Evolutionary conservation across 2,888 invertebrate genomes (phyloP).

Genomic region (Orthosia cruda): DNA sequence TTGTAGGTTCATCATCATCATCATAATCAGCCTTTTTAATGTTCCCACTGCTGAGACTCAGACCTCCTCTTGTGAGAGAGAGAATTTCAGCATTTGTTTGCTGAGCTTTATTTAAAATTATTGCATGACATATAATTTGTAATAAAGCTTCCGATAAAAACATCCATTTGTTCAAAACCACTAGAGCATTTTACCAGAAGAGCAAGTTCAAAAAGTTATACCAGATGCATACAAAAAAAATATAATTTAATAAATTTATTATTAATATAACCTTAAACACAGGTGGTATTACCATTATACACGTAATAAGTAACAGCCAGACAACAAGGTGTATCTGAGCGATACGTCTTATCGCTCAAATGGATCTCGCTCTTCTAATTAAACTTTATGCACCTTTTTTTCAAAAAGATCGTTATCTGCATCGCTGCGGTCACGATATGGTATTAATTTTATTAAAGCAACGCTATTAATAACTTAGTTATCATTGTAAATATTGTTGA

Average conservation of each 20-base stretch:
- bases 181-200: neutral
- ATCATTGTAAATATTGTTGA: constrained; percentile 62
- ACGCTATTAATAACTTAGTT: constrained; percentile 65
- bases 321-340: constrained; percentile 60
- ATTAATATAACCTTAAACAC: constrained; percentile 30
- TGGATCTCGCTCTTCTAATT: constrained; percentile 76
- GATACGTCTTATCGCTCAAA: constrained; percentile 68
- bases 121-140: no score
- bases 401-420: constrained; percentile 70
- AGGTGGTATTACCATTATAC: constrained; percentile 48
- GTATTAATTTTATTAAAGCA: constrained; percentile 70
- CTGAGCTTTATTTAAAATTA: no score
- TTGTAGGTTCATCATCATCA: no score
- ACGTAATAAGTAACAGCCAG: constrained; percentile 50
- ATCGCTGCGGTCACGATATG: constrained; percentile 70
- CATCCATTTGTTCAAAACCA: neutral
- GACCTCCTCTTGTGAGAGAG: no score
- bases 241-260: constrained; percentile 31
- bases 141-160: neutral
- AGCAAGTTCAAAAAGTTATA: neutral
- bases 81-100: no score
- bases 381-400: constrained; percentile 76
- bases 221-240: constrained; percentile 13
- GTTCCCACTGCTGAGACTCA: no score
- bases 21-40: no score